phyloP scores from a whole-genome alignment of 2,888 invertebrate genomes.

The Ophion costatus region DNA sequence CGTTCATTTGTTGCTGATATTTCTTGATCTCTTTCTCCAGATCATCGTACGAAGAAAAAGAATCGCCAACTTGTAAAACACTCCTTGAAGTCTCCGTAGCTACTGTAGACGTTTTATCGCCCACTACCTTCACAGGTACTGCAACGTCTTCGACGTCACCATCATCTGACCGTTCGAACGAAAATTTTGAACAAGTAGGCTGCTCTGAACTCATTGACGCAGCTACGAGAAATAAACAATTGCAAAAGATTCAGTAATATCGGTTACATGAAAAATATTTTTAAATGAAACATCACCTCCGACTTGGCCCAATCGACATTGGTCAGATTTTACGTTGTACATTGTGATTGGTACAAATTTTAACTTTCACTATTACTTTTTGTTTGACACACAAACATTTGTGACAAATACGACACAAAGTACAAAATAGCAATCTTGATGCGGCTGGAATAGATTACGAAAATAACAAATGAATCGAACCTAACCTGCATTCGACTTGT shows the following conservation, averaged over 20 bases:
- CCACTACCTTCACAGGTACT: not conserved
- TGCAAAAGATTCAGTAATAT: not conserved
- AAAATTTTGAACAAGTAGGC: not conserved
- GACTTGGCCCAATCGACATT: not conserved
- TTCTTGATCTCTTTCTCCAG: not conserved
- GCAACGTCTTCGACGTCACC: slow-evolving; percentile 9
- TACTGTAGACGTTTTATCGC: not conserved
- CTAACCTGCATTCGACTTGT: not conserved
- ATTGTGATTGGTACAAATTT: not conserved
- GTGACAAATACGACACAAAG: not conserved
- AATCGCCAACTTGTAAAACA: not conserved
- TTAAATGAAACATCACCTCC: not conserved
- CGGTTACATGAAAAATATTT: not conserved
- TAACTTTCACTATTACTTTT: not conserved
- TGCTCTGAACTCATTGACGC: not conserved
- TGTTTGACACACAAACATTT: not conserved
- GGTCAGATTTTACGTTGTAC: not conserved
- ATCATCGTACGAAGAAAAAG: not conserved
- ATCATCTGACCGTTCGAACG: not conserved
- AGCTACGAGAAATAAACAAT: not conserved
- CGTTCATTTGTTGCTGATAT: not conserved
- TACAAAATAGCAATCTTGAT: not conserved
- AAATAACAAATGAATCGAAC: not conserved
- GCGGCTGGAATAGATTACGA: not conserved
- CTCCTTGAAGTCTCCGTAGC: not conserved